phyloP scores from a whole-genome alignment of 23 tunicate species.

The Oikopleura dioica region DNA sequence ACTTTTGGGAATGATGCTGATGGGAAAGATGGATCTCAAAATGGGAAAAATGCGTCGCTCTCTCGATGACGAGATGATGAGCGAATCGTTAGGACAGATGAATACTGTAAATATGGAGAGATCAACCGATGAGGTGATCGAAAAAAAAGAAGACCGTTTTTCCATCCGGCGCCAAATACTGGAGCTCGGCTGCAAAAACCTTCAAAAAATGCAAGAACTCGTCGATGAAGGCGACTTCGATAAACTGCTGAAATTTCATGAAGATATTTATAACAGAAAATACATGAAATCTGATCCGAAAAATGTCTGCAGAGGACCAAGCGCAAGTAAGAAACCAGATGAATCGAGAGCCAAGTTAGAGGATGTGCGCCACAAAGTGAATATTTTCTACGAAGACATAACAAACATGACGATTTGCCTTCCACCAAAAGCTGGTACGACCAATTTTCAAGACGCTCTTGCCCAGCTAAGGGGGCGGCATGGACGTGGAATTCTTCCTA shows the following conservation, averaged over 20 bases:
- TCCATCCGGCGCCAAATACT: background rate
- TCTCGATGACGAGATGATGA: no score
- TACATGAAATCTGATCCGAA: background rate
- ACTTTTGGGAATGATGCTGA: no score
- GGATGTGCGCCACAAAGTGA: background rate
- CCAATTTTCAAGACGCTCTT: background rate
- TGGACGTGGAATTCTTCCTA: background rate
- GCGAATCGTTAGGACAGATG: no score
- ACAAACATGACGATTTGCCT: background rate
- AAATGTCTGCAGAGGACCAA: no score
- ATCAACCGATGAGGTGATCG: no score
- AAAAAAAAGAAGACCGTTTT: no score
- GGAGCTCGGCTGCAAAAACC: background rate
- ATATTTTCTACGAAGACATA: background rate
- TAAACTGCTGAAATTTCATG: background rate
- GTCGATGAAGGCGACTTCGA: background rate
- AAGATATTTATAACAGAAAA: background rate
- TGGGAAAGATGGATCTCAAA: no score
- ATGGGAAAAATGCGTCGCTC: no score
- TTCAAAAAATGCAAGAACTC: background rate
- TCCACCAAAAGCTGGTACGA: conserved; percentile 9
- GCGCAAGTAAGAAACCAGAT: no score
- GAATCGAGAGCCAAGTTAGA: background rate
- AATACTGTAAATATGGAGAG: no score
- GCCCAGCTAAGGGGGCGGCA: background rate